A percentile compares a stretch with the other conserved stretches of the same genome.
phyloP scores from a whole-genome alignment of 2,797 vertebrate species.

The Myotis findleyi region DNA sequence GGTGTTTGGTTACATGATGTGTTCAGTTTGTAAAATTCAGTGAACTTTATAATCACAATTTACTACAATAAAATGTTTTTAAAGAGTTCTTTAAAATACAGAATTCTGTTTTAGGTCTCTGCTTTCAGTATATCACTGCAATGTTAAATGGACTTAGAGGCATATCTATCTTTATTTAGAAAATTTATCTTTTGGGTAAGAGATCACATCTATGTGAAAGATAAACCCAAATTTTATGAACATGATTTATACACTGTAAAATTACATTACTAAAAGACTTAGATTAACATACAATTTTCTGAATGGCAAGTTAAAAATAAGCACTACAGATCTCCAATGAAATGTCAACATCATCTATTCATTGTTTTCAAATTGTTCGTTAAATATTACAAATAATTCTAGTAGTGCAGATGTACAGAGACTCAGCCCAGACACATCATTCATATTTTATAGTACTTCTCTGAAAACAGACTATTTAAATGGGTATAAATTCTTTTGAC shows the following conservation, averaged over 20 bases:
- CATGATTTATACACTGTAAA: not conserved
- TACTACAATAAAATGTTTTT: not conserved
- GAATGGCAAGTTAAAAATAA: constrained; percentile 30
- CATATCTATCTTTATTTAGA: not conserved
- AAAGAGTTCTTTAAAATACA: not conserved
- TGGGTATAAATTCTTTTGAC: not conserved
- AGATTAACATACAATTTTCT: constrained; percentile 39
- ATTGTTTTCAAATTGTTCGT: constrained; percentile 50
- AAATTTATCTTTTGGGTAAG: constrained; percentile 22
- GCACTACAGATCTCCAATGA: not conserved
- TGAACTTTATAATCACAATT: not conserved
- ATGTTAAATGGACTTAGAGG: constrained; percentile 29
- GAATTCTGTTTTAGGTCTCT: constrained; percentile 38
- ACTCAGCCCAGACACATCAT: not conserved
- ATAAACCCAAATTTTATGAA: constrained; percentile 43
- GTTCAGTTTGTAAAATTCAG: not conserved
- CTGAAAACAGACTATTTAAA: not conserved
- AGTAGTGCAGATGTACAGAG: not conserved
- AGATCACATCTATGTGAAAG: constrained; percentile 31
- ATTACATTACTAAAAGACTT: constrained; percentile 36
- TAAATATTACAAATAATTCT: not conserved
- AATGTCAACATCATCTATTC: not conserved
- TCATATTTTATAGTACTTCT: constrained; percentile 26
- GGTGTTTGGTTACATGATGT: not conserved
- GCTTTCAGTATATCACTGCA: constrained; percentile 8